phyloP scores from a whole-genome alignment of 2,797 vertebrate genomes.

The Myotis daubentonii region DNA sequence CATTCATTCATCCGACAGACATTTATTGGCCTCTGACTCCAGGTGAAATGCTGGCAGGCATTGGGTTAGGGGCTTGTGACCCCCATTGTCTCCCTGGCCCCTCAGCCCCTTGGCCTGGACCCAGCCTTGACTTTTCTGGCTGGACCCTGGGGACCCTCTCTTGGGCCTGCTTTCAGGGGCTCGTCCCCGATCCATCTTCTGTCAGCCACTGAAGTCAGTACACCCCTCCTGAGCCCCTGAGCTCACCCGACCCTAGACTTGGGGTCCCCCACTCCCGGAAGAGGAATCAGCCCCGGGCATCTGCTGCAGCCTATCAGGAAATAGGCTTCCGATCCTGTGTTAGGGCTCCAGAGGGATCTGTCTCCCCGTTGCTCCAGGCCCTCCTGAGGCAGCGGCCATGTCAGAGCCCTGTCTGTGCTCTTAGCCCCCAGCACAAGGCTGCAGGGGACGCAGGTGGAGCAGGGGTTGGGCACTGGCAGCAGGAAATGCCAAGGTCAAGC shows the following conservation, averaged over 20 bases:
- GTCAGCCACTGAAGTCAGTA: background rate
- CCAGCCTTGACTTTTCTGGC: background rate
- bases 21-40: background rate
- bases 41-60: background rate
- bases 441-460: background rate
- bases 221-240: background rate
- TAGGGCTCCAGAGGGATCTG: background rate
- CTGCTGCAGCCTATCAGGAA: background rate
- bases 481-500: background rate
- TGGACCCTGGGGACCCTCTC: background rate
- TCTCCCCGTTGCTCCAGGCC: background rate
- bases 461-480: background rate
- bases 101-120: background rate
- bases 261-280: background rate
- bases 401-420: background rate
- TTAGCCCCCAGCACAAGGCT: background rate
- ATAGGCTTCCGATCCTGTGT: background rate
- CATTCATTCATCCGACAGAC: background rate
- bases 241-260: too few species aligned
- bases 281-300: background rate
- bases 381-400: background rate
- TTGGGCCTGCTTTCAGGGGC: background rate
- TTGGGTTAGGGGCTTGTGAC: background rate
- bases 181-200: background rate
- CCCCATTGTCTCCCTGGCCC: background rate